These are phyloP conservation scores for Turnix velox DNA, from an alignment of 2,113 vertebrate species.

Conservation along the genomic window DNA sequence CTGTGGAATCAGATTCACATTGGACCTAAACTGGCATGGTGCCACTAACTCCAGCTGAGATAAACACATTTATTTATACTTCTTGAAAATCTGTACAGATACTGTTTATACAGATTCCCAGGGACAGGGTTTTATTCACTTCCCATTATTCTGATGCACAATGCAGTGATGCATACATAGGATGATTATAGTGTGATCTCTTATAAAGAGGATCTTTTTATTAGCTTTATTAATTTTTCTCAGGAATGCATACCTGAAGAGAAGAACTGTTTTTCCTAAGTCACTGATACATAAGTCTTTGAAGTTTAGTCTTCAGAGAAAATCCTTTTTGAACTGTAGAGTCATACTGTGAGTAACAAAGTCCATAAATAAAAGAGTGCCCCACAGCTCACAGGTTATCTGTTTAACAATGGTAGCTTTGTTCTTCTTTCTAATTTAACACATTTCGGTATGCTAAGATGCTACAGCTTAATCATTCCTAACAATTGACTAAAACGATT, in stretches of 20 bases:
- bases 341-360: slow-evolving; percentile 56
- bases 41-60: neutral
- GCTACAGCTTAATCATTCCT: slow-evolving; percentile 19
- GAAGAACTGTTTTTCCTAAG: slow-evolving; percentile 40
- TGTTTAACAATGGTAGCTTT: slow-evolving; percentile 39
- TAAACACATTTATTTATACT: neutral
- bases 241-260: slow-evolving; percentile 59
- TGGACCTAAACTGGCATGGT: neutral
- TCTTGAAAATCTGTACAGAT: neutral
- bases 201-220: slow-evolving; percentile 43
- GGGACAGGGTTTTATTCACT: slow-evolving; percentile 5
- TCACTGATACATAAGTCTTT: slow-evolving; percentile 60
- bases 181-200: slow-evolving; percentile 1
- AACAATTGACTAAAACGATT: neutral
- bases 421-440: slow-evolving; percentile 46
- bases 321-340: neutral
- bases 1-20: neutral
- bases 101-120: neutral
- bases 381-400: slow-evolving; percentile 44
- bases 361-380: slow-evolving; percentile 59
- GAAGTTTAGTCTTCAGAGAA: slow-evolving; percentile 64
- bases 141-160: neutral
- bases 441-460: neutral
- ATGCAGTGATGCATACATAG: neutral
- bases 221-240: slow-evolving; percentile 63